Percentiles rank a stretch among this genome's conserved stretches.
phyloP scores from a whole-genome alignment of 2,888 invertebrate genomes.

The Cerceris rybyensis region DNA sequence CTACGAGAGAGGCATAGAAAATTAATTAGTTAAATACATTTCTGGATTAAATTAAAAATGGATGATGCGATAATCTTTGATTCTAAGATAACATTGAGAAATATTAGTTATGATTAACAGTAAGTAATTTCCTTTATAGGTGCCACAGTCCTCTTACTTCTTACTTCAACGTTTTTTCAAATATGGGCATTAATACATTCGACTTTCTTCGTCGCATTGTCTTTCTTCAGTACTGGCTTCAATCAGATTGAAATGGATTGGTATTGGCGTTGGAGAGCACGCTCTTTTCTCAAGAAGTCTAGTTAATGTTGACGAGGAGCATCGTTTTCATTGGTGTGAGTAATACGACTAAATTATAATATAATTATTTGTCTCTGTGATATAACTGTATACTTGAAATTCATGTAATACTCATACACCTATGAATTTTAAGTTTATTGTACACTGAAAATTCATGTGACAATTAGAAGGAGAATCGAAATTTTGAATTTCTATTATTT shows the following conservation, averaged over 20 bases:
- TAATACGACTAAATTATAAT: slow-evolving; percentile 35
- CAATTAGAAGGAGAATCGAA: not conserved
- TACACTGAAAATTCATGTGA: slow-evolving; percentile 6
- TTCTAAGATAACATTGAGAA: too few relatives aligned
- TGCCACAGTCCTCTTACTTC: slow-evolving; percentile 69
- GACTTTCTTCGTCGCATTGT: slow-evolving; percentile 73
- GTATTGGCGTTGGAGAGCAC: slow-evolving; percentile 75
- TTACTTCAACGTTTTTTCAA: slow-evolving; percentile 77
- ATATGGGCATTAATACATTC: slow-evolving; percentile 75
- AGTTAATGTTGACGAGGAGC: slow-evolving; percentile 41
- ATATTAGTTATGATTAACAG: too few relatives aligned
- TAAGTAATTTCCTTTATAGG: slow-evolving; percentile 58
- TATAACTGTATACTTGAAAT: slow-evolving; percentile 52
- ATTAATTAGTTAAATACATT: too few relatives aligned
- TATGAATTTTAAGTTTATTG: slow-evolving; percentile 22
- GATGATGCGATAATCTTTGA: too few relatives aligned
- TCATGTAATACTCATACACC: slow-evolving; percentile 27
- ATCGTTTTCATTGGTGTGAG: slow-evolving; percentile 13
- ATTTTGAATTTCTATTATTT: too few relatives aligned
- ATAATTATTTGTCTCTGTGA: slow-evolving; percentile 66
- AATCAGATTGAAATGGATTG: slow-evolving; percentile 78
- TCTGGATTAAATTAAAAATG: too few relatives aligned
- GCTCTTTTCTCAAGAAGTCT: slow-evolving; percentile 42
- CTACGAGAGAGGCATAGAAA: too few relatives aligned
- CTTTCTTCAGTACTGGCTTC: slow-evolving; percentile 75